Evolutionary conservation across 2,888 invertebrate genomes (phyloP).

Genomic region (Pinctada fucata): DNA sequence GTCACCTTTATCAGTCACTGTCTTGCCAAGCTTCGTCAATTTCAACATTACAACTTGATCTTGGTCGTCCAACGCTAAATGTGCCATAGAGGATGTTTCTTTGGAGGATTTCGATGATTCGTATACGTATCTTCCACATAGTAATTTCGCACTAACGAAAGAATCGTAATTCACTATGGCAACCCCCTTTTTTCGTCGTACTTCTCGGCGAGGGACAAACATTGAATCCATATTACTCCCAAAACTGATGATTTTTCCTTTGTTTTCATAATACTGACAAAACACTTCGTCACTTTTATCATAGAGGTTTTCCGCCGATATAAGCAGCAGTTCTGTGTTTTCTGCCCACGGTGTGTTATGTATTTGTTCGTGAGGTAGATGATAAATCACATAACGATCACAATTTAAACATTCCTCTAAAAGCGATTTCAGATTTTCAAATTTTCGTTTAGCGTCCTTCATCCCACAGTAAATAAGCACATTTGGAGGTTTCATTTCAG

Average conservation of each 20-base stretch:
- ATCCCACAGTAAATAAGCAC: constrained; percentile 74
- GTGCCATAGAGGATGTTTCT: constrained; percentile 6
- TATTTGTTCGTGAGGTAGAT: constrained; percentile 69
- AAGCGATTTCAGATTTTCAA: constrained; percentile 59
- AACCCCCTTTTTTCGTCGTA: constrained; percentile 46
- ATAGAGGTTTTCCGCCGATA: constrained; percentile 65
- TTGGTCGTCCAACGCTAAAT: constrained; percentile 42
- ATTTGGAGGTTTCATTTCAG: constrained; percentile 71
- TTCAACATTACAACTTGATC: constrained; percentile 44
- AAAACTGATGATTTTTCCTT: constrained; percentile 61
- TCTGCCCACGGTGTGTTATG: constrained; percentile 70
- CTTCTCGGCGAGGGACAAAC: constrained; percentile 46
- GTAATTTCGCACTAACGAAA: constrained; percentile 55
- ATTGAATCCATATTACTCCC: constrained; percentile 57
- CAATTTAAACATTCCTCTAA: constrained; percentile 66
- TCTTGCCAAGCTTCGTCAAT: neutral
- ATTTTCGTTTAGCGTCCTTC: constrained; percentile 66
- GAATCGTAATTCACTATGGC: constrained; percentile 53
- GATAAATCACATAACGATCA: constrained; percentile 71
- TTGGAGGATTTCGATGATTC: neutral
- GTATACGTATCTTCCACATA: constrained; percentile 61
- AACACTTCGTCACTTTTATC: constrained; percentile 61
- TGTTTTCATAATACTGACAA: constrained; percentile 61
- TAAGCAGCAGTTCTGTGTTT: constrained; percentile 68
- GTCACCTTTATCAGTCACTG: constrained; percentile 4